Conservation (phyloP, 2,113 vertebrate species). For the Engraulis encrasicolus region DNA sequence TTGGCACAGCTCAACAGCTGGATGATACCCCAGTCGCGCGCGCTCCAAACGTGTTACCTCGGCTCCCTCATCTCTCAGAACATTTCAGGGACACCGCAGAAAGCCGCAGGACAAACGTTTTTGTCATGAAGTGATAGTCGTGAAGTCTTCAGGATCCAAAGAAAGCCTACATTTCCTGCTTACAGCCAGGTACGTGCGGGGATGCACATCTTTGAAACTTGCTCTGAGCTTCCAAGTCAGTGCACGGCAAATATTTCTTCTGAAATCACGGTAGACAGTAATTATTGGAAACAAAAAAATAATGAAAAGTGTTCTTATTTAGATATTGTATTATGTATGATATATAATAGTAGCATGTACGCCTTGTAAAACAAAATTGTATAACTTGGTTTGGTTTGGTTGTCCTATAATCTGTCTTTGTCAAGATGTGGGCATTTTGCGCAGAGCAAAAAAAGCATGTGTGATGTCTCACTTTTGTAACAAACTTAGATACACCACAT, state of each 20-base stretch:
- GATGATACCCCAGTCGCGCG: neutral
- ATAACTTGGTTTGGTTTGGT: neutral
- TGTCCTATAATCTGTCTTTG: neutral
- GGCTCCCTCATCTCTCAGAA: slow-evolving; percentile 7
- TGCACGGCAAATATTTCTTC: neutral
- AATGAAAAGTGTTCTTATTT: neutral
- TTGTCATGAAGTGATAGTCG: neutral
- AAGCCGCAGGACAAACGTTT: neutral
- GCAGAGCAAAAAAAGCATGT: too few species aligned
- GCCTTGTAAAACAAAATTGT: too few species aligned
- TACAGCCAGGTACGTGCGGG: neutral
- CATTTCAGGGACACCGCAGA: neutral
- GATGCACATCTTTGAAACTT: neutral
- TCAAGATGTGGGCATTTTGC: neutral
- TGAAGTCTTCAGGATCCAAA: neutral
- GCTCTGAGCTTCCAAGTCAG: neutral
- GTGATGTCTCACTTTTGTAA: too few species aligned
- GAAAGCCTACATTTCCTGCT: neutral
- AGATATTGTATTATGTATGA: too few species aligned
- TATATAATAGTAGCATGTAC: neutral
- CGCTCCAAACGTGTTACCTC: slow-evolving; percentile 3
- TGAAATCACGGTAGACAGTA: neutral
- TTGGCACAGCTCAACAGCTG: slow-evolving; percentile 2
- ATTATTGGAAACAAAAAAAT: neutral
- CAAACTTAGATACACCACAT: too few species aligned